Conservation (phyloP, 2,888 invertebrate species). For the Drosophila cognata region DNA sequence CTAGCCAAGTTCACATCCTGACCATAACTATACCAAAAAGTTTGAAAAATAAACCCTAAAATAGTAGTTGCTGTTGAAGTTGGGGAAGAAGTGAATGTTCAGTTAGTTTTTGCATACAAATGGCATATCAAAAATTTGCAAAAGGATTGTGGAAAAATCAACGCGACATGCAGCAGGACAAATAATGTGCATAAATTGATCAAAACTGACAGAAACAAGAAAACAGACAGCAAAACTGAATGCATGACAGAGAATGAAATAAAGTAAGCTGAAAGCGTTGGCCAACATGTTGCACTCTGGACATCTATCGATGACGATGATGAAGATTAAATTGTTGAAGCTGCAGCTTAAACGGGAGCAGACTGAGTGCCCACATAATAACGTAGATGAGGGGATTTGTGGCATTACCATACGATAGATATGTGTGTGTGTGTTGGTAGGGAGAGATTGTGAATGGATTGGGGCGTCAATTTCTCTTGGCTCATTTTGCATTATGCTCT, state of each 20-base stretch:
- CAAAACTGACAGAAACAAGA: slow-evolving; percentile 35
- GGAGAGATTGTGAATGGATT: neutral
- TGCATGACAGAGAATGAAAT: neutral
- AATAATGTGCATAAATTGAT: slow-evolving; percentile 78
- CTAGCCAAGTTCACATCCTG: slow-evolving; percentile 38
- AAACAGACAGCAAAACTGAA: neutral
- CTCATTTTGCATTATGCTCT: slow-evolving; percentile 38
- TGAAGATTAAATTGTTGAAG: slow-evolving; percentile 68
- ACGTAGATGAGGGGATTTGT: slow-evolving; percentile 30
- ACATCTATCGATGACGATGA: slow-evolving; percentile 43
- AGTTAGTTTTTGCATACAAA: slow-evolving; percentile 76
- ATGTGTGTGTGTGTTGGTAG: neutral
- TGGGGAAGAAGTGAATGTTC: slow-evolving; percentile 8
- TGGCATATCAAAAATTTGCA: slow-evolving; percentile 62
- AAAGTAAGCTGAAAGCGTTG: slow-evolving; percentile 46
- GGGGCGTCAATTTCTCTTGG: slow-evolving; percentile 13
- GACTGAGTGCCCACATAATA: slow-evolving; percentile 63
- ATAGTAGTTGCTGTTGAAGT: slow-evolving; percentile 11
- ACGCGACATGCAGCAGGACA: slow-evolving; percentile 75
- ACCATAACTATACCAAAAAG: slow-evolving; percentile 18
- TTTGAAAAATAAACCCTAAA: slow-evolving; percentile 12
- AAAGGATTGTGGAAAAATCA: slow-evolving; percentile 70
- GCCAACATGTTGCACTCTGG: slow-evolving; percentile 63
- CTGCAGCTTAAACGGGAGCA: slow-evolving; percentile 14
- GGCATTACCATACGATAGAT: slow-evolving; percentile 60